Conservation (phyloP, 2,113 vertebrate species). For the Apus apus region DNA sequence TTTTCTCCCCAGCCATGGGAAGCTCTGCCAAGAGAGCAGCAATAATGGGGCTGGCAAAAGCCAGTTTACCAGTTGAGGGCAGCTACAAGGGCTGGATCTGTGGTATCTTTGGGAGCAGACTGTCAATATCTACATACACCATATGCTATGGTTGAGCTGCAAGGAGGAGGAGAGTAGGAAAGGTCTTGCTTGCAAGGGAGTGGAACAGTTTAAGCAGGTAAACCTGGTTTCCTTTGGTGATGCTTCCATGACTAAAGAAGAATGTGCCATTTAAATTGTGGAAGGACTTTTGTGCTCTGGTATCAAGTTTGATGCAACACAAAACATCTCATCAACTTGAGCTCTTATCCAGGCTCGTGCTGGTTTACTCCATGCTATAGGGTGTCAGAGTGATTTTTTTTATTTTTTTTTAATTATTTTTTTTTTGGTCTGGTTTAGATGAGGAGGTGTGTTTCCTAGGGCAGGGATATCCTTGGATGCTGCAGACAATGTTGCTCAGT, state of each 20-base stretch:
- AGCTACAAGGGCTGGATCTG: background rate
- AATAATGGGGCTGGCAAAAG: background rate
- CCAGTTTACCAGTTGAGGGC: background rate
- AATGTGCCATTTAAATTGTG: background rate
- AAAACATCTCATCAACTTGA: background rate
- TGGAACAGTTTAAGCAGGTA: background rate
- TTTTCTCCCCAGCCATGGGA: background rate
- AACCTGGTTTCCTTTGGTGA: background rate
- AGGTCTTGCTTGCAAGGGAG: background rate
- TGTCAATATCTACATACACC: background rate
- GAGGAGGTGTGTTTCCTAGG: fast-evolving
- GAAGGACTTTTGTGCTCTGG: background rate
- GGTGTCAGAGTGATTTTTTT: background rate
- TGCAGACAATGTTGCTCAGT: background rate
- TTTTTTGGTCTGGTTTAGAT: background rate
- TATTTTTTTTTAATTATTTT: background rate
- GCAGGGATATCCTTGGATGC: background rate
- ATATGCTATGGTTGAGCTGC: background rate
- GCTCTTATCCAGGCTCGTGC: background rate
- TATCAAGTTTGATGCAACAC: background rate
- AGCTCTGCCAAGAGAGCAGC: background rate
- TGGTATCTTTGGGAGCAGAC: background rate
- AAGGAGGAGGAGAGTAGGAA: background rate
- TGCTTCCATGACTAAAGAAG: background rate
- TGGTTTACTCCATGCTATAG: background rate